phyloP scores from a whole-genome alignment of 2,113 vertebrate genomes.

The Oreochromis niloticus region DNA sequence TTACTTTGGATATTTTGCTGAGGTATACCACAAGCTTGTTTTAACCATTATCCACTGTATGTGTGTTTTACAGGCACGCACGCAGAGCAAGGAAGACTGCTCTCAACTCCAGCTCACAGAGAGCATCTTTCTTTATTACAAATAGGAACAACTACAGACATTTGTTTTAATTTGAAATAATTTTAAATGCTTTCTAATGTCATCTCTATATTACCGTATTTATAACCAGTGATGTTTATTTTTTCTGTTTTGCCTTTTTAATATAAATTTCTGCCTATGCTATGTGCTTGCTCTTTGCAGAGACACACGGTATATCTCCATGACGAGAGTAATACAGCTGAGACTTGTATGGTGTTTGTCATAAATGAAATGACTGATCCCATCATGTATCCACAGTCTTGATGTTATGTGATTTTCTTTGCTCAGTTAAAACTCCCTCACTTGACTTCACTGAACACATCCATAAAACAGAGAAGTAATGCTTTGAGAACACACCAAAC shows the following conservation, averaged over 20 bases:
- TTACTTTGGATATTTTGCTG: not conserved
- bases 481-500: not conserved
- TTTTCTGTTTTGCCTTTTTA: not conserved
- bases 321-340: not conserved
- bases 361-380: not conserved
- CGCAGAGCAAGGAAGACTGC: too few relatives aligned
- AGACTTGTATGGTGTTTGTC: not conserved
- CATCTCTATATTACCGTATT: constrained; percentile 41
- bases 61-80: too few relatives aligned
- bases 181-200: not conserved
- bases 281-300: not conserved
- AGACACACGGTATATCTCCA: not conserved
- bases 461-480: not conserved
- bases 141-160: not conserved
- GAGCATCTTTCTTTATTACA: not conserved
- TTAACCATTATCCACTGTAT: too few relatives aligned
- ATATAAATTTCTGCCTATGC: not conserved
- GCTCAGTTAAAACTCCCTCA: not conserved
- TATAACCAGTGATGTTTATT: constrained; percentile 26
- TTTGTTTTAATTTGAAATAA: not conserved
- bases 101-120: too few relatives aligned
- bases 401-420: not conserved
- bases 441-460: not conserved
- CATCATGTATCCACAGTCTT: not conserved
- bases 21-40: too few relatives aligned